phyloP scores from a whole-genome alignment of 2,797 vertebrate species.

The Tokudaia muenninki region DNA sequence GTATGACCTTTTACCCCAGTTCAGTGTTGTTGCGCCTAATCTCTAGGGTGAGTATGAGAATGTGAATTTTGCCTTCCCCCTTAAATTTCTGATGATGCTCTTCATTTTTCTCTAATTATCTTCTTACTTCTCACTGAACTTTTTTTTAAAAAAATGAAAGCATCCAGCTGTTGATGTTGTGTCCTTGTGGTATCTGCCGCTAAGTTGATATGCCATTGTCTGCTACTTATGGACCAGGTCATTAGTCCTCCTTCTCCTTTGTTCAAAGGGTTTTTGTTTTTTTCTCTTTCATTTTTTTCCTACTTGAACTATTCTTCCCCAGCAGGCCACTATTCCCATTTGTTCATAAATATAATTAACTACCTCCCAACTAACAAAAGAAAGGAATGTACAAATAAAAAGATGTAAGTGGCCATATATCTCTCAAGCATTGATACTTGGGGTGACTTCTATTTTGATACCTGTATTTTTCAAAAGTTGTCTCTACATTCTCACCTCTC shows the following conservation, averaged over 20 bases:
- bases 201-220: accelerated
- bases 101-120: background rate
- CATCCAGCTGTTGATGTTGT: accelerated
- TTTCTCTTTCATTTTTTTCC: slow-evolving; percentile 61
- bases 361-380: slow-evolving; percentile 44
- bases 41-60: background rate
- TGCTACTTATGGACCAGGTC: background rate
- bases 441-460: background rate
- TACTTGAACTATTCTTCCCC: slow-evolving; percentile 63
- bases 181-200: background rate
- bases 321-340: slow-evolving; percentile 53
- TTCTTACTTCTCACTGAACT: background rate
- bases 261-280: background rate
- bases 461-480: background rate
- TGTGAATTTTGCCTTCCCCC: background rate
- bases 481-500: background rate
- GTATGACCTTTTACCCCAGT: background rate
- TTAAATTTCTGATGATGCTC: background rate
- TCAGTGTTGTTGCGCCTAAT: accelerated
- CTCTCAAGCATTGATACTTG: background rate
- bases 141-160: background rate
- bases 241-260: background rate
- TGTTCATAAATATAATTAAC: slow-evolving; percentile 59
- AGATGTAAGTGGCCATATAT: background rate
- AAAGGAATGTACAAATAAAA: slow-evolving; percentile 11